Base-by-base conservation (phyloP, 2,888 invertebrate species). In the Andrena praecox region DNA sequence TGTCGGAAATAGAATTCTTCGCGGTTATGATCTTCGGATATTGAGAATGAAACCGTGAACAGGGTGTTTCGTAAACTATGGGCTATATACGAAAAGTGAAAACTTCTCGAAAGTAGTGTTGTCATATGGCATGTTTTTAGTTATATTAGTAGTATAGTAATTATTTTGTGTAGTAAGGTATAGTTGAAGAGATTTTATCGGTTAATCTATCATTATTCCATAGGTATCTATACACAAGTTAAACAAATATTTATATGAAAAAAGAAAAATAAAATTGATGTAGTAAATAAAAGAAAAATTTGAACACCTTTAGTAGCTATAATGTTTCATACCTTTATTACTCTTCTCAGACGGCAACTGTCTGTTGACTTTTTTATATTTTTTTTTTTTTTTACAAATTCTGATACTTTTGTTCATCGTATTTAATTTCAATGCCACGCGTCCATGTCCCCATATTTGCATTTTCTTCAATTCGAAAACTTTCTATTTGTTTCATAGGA, bases 191-290 rank as follows among this genome's bases (percentile, higher is more conserved):
- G 20, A 64, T 72, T 77, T 50, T 10, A 31, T 52, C 52, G 12
- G 35, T 64, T 64, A 54, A 48, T 62, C 31, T 56, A 42, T 29
- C 67, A 56, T 67, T 64, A 78, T 59, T 70, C 64, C 35, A n/a
- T 69, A 69, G 20, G 63, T 42, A 33, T 54, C 29, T 62, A n/a
- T 48, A 66, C 60, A 78, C 31, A 42, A 60, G 16, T 64, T 63
- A 64, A 35, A 70, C 42, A 69, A 69, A 42, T 66, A 78, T 71
- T 78, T 71, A 66, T 70, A 66, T 31, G 35, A 63, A 35, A 71
- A 35, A 20, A 29, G 16, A 42, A 29, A 63, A 62, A 69, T 56
- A 64, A 79, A 68, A 31, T 35, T 60, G 50, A 60, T 59, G 35
- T 70, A 80, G 66, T 24, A 16, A 66, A 50, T 60, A 66, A 66